phyloP scores from a whole-genome alignment of 2,888 invertebrate species.

The Alviniconcha strummeri region DNA sequence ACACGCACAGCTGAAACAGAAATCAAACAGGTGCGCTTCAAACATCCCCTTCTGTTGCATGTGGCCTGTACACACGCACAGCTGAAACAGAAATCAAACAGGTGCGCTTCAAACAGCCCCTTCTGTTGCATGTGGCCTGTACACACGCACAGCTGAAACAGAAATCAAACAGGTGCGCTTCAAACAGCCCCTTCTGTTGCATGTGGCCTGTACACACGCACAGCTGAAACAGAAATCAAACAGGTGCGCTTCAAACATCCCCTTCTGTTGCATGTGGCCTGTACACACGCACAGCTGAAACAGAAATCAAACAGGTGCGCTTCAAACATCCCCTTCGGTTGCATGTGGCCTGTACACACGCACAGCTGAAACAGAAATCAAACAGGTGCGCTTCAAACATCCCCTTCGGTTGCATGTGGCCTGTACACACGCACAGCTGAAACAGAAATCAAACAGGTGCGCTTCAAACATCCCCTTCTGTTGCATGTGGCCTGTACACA shows the following conservation, averaged over 20 bases:
- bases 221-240: conserved; percentile 78
- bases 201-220: conserved; percentile 90
- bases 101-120: too few relatives aligned
- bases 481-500: too few relatives aligned
- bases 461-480: too few relatives aligned
- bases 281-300: conserved; percentile 85
- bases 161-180: background rate
- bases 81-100: conserved; percentile 77
- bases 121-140: conserved; percentile 81
- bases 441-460: conserved; percentile 44
- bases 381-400: too few relatives aligned
- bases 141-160: conserved; percentile 86
- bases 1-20: conserved; percentile 82
- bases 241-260: too few relatives aligned
- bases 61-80: conserved; percentile 88
- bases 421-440: conserved; percentile 88
- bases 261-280: conserved; percentile 78
- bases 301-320: background rate
- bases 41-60: too few relatives aligned
- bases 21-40: background rate
- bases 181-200: too few relatives aligned
- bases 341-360: too few relatives aligned
- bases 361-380: conserved; percentile 79
- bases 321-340: too few relatives aligned
- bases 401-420: too few relatives aligned